Evolutionary conservation across 2,797 vertebrate genomes (phyloP).

Genomic region (Echeneis naucrates): DNA sequence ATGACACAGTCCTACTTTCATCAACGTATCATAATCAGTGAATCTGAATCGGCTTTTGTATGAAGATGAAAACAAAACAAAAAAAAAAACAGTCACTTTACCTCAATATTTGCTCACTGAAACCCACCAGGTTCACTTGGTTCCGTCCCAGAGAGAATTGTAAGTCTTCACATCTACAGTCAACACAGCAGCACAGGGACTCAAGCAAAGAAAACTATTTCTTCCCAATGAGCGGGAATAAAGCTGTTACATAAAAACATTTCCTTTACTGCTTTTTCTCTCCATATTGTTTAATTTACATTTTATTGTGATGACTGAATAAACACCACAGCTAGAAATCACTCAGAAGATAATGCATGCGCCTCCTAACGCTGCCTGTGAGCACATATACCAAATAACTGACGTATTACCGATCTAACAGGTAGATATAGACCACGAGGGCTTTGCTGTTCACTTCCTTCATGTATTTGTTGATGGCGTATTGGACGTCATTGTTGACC

Average conservation of each 20-base stretch:
- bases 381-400: not conserved
- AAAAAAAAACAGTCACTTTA: constrained; percentile 71
- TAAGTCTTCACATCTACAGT: accelerated
- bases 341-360: not conserved
- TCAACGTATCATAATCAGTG: not conserved
- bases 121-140: constrained; percentile 79
- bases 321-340: not conserved
- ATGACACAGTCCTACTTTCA: too few species aligned
- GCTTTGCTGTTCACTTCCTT: constrained; percentile 73
- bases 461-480: constrained; percentile 70
- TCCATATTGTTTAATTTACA: too few species aligned
- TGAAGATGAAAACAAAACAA: not conserved
- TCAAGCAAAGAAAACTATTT: not conserved
- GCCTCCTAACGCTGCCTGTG: not conserved
- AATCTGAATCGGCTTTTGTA: not conserved
- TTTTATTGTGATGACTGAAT: too few species aligned
- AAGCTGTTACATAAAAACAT: too few species aligned
- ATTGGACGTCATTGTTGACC: accelerated
- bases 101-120: constrained; percentile 90
- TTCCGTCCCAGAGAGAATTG: constrained; percentile 43
- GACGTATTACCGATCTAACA: constrained; percentile 20
- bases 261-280: too few species aligned
- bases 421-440: constrained; percentile 77
- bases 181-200: constrained; percentile 2
- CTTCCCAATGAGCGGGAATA: too few species aligned